Percentiles rank a stretch among this genome's conserved stretches.
These are phyloP conservation scores for Dipodomys ordii DNA, from an alignment of 2,113 vertebrate species.

Conservation along the genomic window DNA sequence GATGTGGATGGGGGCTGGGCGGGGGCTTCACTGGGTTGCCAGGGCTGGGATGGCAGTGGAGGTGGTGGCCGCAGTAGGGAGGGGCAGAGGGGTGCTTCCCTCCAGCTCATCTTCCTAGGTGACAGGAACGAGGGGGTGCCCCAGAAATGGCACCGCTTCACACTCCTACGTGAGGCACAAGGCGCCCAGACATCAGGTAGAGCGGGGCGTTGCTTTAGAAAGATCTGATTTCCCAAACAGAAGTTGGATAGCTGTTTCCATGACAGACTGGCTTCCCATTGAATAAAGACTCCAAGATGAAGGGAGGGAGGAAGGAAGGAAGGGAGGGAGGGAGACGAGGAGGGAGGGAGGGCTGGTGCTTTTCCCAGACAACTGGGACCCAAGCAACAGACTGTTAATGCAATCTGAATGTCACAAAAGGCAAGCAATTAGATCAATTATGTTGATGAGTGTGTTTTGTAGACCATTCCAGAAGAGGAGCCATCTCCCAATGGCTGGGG, in stretches of 20 bases:
- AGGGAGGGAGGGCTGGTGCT: neutral
- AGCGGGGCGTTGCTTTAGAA: neutral
- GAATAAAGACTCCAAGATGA: neutral
- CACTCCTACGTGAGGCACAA: neutral
- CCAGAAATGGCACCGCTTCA: neutral
- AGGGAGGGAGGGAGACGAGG: too few relatives aligned
- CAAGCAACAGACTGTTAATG: neutral
- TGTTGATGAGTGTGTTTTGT: fast-evolving
- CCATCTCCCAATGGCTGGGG: fast-evolving
- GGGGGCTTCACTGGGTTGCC: fast-evolving
- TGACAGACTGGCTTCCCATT: neutral
- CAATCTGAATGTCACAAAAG: neutral
- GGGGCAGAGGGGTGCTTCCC: neutral
- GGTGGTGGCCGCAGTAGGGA: too few relatives aligned
- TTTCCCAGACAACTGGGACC: neutral
- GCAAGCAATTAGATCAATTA: fast-evolving
- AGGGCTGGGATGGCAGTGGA: neutral
- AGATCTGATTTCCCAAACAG: neutral
- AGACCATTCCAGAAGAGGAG: fast-evolving
- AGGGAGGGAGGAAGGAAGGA: too few relatives aligned
- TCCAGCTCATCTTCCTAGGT: too few relatives aligned
- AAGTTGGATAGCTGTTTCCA: neutral
- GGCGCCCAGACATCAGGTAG: fast-evolving
- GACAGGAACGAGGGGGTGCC: neutral
- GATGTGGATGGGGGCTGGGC: fast-evolving